Evolutionary conservation across 2,113 vertebrate species (phyloP), one percentile per base, ranked within the genome.

Genomic region (Scomber scombrus): DNA sequence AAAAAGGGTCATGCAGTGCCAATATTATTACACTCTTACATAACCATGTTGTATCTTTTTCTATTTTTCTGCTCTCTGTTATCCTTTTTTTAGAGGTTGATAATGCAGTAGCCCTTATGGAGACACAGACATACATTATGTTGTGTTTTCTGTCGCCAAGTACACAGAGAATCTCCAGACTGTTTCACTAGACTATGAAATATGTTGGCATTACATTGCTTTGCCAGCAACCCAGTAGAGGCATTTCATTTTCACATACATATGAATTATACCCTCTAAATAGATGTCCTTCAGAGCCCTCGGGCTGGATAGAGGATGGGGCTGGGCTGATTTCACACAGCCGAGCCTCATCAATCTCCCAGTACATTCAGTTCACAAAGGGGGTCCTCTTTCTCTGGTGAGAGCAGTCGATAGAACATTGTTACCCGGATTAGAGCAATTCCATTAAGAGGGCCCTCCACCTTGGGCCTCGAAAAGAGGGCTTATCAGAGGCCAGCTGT

Each of bases 301-400:
- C 11, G 5, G 77, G 84, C 76, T 58, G 54, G 75, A 88, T 75
- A 65, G 71, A 72, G 71, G 71, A 72, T 47, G 56, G 75, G 54
- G 57, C 26, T 13, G 73, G 65, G 65, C 68, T 14, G 60, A 81
- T 85, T 84, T 88, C 86, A 73, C 57, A 61, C 73, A 69, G 72
- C 63, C 58, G 19, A 63, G 85, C 57, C 73, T 91, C 89, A 88
- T 94, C 92, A 93, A 93, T 94, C 93, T 91, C 68, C 54, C 15
- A 9, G 82, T 92, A 92, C 90, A 89, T 88, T 90, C 76, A 4
- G 55, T 75, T 90, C 88, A 86, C 91, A 87, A 86, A 89, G 75
- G 88, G 89, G 88, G 84, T 89, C 87, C 68, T 93, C 84, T 84
- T 86, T 86, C 86, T 74, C 81, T 69, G 73, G 79, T n/a, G 67